Percentiles rank a stretch among this genome's conserved stretches.
Conservation (phyloP, 2,113 vertebrate genomes). For the Notothenia rossii region DNA sequence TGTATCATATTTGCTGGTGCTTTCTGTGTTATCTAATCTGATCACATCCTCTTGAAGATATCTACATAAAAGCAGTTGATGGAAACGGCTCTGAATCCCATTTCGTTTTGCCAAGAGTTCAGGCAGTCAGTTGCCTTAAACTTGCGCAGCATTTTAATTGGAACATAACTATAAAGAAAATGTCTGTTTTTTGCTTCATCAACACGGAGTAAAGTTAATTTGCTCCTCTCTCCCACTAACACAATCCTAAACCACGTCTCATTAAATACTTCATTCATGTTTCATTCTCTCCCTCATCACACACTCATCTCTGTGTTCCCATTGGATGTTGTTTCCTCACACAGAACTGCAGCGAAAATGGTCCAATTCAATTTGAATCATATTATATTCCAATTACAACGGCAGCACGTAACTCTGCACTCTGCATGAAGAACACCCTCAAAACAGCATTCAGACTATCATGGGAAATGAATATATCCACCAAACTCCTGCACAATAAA, state of each 20-base stretch:
- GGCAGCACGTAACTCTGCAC: background rate
- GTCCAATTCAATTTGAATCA: slow-evolving; percentile 26
- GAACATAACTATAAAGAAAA: background rate
- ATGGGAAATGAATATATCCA: background rate
- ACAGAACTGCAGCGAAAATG: slow-evolving; percentile 22
- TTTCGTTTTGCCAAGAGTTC: background rate
- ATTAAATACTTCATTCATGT: slow-evolving; percentile 42
- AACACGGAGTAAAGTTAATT: background rate
- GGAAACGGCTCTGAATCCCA: background rate
- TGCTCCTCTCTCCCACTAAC: background rate
- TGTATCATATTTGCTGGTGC: background rate
- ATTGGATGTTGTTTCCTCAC: background rate
- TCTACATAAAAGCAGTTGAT: background rate
- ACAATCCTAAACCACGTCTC: slow-evolving; percentile 13
- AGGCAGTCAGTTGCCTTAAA: background rate
- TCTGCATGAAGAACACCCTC: background rate
- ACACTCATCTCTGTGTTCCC: slow-evolving; percentile 7
- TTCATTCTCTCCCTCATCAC: slow-evolving; percentile 9
- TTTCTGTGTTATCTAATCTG: background rate
- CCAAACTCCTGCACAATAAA: background rate
- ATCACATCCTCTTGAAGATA: background rate
- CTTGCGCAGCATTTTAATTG: background rate
- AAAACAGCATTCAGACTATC: background rate
- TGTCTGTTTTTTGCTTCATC: background rate
- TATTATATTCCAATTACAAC: slow-evolving; percentile 20